phyloP scores from a whole-genome alignment of 1,140 invertebrate species.

The Halyomorpha halys region DNA sequence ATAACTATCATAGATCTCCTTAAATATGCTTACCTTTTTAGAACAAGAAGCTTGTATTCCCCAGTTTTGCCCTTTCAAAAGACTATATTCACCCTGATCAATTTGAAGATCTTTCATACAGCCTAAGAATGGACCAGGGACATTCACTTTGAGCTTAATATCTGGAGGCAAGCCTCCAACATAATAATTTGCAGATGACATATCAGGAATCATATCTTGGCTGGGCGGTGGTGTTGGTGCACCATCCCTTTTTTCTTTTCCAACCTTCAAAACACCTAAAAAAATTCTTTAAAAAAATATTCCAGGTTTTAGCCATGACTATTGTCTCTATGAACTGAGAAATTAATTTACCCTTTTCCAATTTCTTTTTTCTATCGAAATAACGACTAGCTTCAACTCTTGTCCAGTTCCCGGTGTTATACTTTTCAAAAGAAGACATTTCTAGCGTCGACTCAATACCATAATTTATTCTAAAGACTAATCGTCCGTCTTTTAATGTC shows the following conservation, averaged over 20 bases:
- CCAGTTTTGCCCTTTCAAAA: slow-evolving; percentile 52
- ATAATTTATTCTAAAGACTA: slow-evolving; percentile 66
- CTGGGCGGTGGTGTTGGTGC: slow-evolving; percentile 48
- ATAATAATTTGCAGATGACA: slow-evolving; percentile 52
- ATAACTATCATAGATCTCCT: too few species aligned
- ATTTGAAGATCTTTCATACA: slow-evolving; percentile 71
- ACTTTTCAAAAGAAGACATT: slow-evolving; percentile 56
- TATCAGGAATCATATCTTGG: slow-evolving; percentile 51
- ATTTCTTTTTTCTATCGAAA: slow-evolving; percentile 34
- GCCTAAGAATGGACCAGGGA: slow-evolving; percentile 57
- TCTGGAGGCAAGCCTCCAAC: slow-evolving; percentile 72
- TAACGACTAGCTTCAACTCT: slow-evolving; percentile 53
- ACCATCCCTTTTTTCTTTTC: slow-evolving; percentile 54
- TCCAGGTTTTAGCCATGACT: not conserved
- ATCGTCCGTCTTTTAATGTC: slow-evolving; percentile 57
- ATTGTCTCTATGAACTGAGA: not conserved
- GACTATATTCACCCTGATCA: slow-evolving; percentile 54
- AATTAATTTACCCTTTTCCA: slow-evolving; percentile 34
- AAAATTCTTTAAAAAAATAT: slow-evolving; percentile 13
- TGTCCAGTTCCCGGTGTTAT: slow-evolving; percentile 73
- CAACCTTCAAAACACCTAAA: slow-evolving; percentile 49
- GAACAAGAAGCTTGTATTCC: slow-evolving; percentile 67
- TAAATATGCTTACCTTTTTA: slow-evolving; percentile 46
- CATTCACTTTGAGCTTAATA: slow-evolving; percentile 37
- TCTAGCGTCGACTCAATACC: slow-evolving; percentile 48